Conservation (phyloP, 2,797 vertebrate species). For the Clarias fuscus region DNA sequence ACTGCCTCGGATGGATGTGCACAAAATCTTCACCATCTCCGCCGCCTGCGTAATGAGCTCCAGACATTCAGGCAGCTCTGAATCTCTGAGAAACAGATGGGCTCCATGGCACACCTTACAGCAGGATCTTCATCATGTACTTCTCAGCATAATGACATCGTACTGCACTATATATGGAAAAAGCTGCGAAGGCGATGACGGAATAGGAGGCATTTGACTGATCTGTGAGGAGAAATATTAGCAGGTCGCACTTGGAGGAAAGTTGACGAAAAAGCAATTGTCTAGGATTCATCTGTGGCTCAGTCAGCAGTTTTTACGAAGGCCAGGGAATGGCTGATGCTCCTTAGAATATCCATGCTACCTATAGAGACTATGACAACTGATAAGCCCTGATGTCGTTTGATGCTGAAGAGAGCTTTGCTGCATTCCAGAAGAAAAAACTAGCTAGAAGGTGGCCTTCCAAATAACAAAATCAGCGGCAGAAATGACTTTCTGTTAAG, state of each 20-base stretch:
- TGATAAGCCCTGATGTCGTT: not conserved
- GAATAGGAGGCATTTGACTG: not conserved
- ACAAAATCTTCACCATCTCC: slow-evolving; percentile 59
- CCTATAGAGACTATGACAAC: not conserved
- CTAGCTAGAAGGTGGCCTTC: not conserved
- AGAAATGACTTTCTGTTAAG: too few relatives aligned
- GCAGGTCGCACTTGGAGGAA: slow-evolving; percentile 4
- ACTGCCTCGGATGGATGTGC: slow-evolving; percentile 54
- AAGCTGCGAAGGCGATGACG: not conserved
- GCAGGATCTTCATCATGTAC: slow-evolving; percentile 23
- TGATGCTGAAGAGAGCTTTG: slow-evolving; percentile 1
- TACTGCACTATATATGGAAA: slow-evolving; percentile 38
- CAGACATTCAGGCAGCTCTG: slow-evolving; percentile 55
- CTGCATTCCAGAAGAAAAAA: slow-evolving; percentile 40
- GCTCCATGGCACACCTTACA: slow-evolving; percentile 31
- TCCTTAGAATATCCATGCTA: not conserved
- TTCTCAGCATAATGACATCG: slow-evolving; percentile 37
- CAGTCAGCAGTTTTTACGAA: not conserved
- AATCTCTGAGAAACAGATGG: slow-evolving; percentile 43
- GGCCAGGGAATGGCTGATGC: not conserved
- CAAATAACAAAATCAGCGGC: too few relatives aligned
- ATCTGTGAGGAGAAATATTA: slow-evolving; percentile 14
- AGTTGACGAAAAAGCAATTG: slow-evolving; percentile 6
- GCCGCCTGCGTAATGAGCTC: slow-evolving; percentile 59
- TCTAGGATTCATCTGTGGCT: not conserved